A percentile compares a stretch with the other conserved stretches of the same genome.
Evolutionary conservation across 1,140 invertebrate genomes (phyloP).

Genomic region (Aplysia californica): DNA sequence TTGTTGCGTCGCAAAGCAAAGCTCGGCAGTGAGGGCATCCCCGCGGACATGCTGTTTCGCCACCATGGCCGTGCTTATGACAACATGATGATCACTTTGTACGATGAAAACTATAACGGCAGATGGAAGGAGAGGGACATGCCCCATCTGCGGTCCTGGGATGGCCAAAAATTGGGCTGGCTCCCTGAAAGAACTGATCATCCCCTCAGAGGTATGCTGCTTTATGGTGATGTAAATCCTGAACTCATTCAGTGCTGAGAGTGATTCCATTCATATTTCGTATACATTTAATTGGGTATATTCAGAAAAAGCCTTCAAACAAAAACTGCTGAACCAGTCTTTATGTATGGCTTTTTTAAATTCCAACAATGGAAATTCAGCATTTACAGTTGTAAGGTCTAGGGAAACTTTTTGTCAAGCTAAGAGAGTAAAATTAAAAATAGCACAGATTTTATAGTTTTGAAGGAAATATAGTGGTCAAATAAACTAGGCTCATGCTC

Average conservation of each 20-base stretch:
- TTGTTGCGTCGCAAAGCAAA: neutral
- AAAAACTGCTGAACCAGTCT: neutral
- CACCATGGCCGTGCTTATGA: constrained; percentile 59
- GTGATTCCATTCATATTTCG: neutral
- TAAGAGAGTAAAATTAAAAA: no score
- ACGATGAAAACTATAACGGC: constrained; percentile 64
- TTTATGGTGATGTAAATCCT: neutral
- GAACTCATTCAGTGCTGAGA: no score
- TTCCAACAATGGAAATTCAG: neutral
- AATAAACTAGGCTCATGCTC: no score
- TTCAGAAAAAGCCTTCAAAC: neutral
- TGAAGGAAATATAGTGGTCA: no score
- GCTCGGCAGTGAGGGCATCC: constrained; percentile 7
- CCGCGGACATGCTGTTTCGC: constrained; percentile 24
- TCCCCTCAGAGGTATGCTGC: constrained; percentile 14
- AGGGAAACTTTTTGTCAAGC: no score
- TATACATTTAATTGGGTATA: neutral
- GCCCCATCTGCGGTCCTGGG: constrained; percentile 52
- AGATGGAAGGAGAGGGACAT: constrained; percentile 53
- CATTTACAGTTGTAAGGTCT: neutral
- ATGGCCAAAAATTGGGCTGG: constrained; percentile 29
- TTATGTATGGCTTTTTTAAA: neutral
- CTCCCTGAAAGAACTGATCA: constrained; percentile 19
- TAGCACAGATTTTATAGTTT: no score
- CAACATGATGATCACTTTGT: constrained; percentile 62